These are phyloP conservation scores for Chaetodon auriga DNA, from an alignment of 2,113 vertebrate genomes.

Conservation along the genomic window DNA sequence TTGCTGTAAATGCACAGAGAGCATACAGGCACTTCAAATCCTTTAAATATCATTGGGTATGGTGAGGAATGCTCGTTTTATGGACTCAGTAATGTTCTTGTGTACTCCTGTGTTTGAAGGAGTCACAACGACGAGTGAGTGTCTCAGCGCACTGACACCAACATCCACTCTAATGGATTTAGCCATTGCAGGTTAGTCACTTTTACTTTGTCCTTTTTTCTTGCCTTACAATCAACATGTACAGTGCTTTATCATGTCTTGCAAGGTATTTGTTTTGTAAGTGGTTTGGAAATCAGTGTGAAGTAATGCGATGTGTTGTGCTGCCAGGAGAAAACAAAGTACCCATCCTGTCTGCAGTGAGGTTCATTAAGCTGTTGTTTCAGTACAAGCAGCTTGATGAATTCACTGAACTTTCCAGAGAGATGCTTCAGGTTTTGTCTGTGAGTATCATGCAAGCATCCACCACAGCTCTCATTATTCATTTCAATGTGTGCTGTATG, in stretches of 20 bases:
- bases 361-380: constrained; percentile 91
- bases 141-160: constrained; percentile 65
- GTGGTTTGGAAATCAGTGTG: not conserved
- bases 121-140: constrained; percentile 46
- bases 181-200: constrained; percentile 75
- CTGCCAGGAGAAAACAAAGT: constrained; percentile 85
- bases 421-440: constrained; percentile 86
- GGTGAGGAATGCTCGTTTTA: not conserved
- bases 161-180: constrained; percentile 73
- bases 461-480: not conserved
- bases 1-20: not conserved
- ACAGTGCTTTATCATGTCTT: not conserved
- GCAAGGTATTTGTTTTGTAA: constrained; percentile 14
- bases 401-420: constrained; percentile 83
- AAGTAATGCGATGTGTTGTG: constrained; percentile 15
- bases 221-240: not conserved
- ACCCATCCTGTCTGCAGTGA: constrained; percentile 86
- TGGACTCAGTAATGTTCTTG: not conserved
- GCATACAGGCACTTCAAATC: not conserved
- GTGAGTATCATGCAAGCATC: constrained; percentile 77
- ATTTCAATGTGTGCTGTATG: not conserved
- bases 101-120: constrained; percentile 65
- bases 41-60: not conserved
- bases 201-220: not conserved
- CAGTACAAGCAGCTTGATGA: constrained; percentile 88